These are phyloP conservation scores for Melipona bicolor DNA, from an alignment of 2,888 invertebrate species.

Conservation along the genomic window DNA sequence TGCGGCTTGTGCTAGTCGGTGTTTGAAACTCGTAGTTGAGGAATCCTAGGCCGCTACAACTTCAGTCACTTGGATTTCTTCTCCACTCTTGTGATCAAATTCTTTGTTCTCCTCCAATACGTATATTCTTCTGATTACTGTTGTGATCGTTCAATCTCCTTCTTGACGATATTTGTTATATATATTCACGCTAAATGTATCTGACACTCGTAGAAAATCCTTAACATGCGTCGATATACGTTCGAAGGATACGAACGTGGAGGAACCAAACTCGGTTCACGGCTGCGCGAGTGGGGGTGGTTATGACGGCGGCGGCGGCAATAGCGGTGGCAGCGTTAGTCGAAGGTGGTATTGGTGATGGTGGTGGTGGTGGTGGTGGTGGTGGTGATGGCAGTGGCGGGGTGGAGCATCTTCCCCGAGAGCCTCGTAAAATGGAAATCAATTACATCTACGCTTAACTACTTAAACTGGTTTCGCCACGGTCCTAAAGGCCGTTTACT, in stretches of 20 bases:
- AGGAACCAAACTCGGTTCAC: conserved; percentile 10
- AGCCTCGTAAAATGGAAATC: conserved; percentile 84
- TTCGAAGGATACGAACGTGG: conserved; percentile 15
- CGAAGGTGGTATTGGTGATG: background rate
- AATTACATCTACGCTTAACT: conserved; percentile 84
- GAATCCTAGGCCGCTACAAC: too few species aligned
- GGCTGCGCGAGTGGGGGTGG: conserved; percentile 26
- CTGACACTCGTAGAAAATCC: too few species aligned
- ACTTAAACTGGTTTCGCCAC: conserved; percentile 84
- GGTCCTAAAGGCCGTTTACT: conserved; percentile 78
- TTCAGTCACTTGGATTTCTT: too few species aligned
- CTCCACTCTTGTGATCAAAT: too few species aligned
- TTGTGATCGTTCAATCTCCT: too few species aligned
- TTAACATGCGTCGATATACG: conserved; percentile 60
- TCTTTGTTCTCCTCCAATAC: too few species aligned
- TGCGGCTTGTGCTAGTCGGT: too few species aligned
- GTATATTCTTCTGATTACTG: too few species aligned
- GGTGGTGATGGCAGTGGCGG: conserved; percentile 63
- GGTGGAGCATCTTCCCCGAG: conserved; percentile 74
- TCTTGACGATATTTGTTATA: too few species aligned
- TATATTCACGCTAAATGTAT: too few species aligned
- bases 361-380: conserved; percentile 4
- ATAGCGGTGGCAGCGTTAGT: conserved; percentile 48
- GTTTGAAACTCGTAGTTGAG: too few species aligned
- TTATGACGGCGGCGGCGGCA: conserved; percentile 45